Conservation (phyloP, 2,797 vertebrate genomes). For the Percopsis omiscomaycus region DNA sequence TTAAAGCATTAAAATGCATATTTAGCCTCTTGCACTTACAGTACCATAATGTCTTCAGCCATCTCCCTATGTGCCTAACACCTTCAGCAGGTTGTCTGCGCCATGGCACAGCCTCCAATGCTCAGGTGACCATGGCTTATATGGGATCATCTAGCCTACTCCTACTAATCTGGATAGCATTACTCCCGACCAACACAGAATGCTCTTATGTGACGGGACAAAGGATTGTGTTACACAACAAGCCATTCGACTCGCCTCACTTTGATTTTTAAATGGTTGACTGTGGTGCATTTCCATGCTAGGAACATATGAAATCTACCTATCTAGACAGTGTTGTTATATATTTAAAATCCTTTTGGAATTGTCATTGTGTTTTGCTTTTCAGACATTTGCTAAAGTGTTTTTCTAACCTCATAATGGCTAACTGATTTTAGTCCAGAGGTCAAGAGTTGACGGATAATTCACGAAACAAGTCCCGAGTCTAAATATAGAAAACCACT, state of each 20-base stretch:
- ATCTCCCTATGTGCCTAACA: conserved; percentile 1
- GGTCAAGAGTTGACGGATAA: too few relatives aligned
- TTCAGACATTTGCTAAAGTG: too few relatives aligned
- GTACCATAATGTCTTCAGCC: conserved; percentile 23
- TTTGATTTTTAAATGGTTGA: conserved; percentile 74
- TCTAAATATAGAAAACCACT: too few relatives aligned
- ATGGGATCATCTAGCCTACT: conserved; percentile 60
- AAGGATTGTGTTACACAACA: conserved; percentile 43
- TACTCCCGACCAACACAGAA: conserved; percentile 49
- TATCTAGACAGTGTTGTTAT: too few relatives aligned
- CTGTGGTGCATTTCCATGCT: conserved; percentile 21
- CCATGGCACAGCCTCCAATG: conserved; percentile 66
- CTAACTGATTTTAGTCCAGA: too few relatives aligned
- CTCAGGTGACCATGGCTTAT: conserved; percentile 71
- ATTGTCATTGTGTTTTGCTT: too few relatives aligned
- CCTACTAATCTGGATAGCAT: conserved; percentile 59
- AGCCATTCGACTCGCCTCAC: conserved; percentile 55
- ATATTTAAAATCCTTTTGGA: too few relatives aligned
- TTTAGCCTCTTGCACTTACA: conserved; percentile 58
- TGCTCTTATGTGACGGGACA: conserved; percentile 52
- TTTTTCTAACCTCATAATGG: too few relatives aligned
- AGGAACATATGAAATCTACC: too few relatives aligned
- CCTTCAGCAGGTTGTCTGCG: conserved; percentile 67
- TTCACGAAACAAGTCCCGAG: too few relatives aligned
- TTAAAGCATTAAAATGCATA: conserved; percentile 65